These are phyloP conservation scores for Drosophila mojavensis DNA, from an alignment of 1,140 invertebrate genomes.

Conservation along the genomic window DNA sequence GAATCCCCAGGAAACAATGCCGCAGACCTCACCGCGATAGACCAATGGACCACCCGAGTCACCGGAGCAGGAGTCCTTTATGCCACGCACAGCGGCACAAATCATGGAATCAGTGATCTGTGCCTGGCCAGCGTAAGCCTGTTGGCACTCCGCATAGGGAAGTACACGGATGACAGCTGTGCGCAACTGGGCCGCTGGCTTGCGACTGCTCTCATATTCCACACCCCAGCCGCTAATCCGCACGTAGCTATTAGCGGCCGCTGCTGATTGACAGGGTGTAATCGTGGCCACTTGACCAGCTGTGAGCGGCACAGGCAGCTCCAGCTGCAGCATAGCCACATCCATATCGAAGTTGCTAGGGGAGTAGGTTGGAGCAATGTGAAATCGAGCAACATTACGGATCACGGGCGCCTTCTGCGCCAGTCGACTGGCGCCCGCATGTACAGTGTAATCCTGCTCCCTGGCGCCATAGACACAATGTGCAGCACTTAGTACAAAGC, in stretches of 20 bases:
- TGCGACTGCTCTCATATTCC: slow-evolving; percentile 44
- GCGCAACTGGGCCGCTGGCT: slow-evolving; percentile 66
- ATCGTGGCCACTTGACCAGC: slow-evolving; percentile 59
- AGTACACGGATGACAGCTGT: slow-evolving; percentile 61
- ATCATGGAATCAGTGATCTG: slow-evolving; percentile 71
- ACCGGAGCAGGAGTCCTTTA: slow-evolving; percentile 86
- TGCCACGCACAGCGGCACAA: slow-evolving; percentile 67
- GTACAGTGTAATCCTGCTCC: slow-evolving; percentile 51
- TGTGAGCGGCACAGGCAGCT: slow-evolving; percentile 11
- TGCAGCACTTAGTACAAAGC: slow-evolving; percentile 67
- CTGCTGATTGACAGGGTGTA: slow-evolving; percentile 38
- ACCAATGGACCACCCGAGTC: slow-evolving; percentile 88
- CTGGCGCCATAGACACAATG: slow-evolving; percentile 62
- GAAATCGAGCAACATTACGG: slow-evolving; percentile 43
- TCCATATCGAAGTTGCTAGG: slow-evolving; percentile 73
- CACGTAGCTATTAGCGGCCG: slow-evolving; percentile 56
- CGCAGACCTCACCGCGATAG: slow-evolving; percentile 85
- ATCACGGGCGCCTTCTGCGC: slow-evolving; percentile 43
- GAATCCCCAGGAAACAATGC: slow-evolving; percentile 87
- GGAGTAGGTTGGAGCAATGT: slow-evolving; percentile 44
- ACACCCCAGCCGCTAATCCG: slow-evolving; percentile 75
- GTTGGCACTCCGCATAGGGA: slow-evolving; percentile 49
- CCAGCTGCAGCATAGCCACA: slow-evolving; percentile 64
- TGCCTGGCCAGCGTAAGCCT: slow-evolving; percentile 60
- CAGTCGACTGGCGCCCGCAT: slow-evolving; percentile 67